Evolutionary conservation across 1,140 invertebrate genomes (phyloP).

Genomic region (Helicoverpa armigera): DNA sequence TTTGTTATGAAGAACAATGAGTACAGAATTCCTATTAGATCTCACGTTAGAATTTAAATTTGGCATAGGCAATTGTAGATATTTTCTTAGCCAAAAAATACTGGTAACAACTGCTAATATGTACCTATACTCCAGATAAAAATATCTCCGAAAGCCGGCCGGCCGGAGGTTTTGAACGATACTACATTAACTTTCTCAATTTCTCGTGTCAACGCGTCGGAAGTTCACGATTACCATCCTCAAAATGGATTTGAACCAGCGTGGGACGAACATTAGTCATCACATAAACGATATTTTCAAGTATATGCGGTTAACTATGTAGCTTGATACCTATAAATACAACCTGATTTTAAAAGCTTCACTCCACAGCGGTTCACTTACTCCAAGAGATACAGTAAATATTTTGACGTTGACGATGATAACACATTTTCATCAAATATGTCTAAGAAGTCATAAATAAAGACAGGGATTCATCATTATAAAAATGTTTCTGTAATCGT

Average conservation of each 20-base stretch:
- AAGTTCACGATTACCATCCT: conserved; percentile 1
- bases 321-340: background rate
- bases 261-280: conserved; percentile 22
- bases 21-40: background rate
- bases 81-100: conserved; percentile 7
- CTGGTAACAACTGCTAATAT: background rate
- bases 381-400: background rate
- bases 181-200: conserved; percentile 9
- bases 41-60: background rate
- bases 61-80: conserved; percentile 17
- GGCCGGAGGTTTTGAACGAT: background rate
- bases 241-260: conserved; percentile 19
- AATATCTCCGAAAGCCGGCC: background rate
- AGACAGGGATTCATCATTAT: conserved; percentile 57
- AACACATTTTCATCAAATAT: conserved; percentile 31
- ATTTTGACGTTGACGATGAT: conserved; percentile 17
- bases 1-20: background rate
- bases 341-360: conserved; percentile 21
- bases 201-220: conserved; percentile 1
- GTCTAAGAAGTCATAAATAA: conserved; percentile 50
- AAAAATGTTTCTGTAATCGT: conserved; percentile 59
- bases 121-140: background rate
- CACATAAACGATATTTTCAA: background rate
- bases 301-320: background rate
- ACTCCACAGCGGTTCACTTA: background rate